Percentiles rank a stretch among this genome's conserved stretches.
Conservation (phyloP, 2,888 invertebrate species). For the Glyphotaelius pellucidus region DNA sequence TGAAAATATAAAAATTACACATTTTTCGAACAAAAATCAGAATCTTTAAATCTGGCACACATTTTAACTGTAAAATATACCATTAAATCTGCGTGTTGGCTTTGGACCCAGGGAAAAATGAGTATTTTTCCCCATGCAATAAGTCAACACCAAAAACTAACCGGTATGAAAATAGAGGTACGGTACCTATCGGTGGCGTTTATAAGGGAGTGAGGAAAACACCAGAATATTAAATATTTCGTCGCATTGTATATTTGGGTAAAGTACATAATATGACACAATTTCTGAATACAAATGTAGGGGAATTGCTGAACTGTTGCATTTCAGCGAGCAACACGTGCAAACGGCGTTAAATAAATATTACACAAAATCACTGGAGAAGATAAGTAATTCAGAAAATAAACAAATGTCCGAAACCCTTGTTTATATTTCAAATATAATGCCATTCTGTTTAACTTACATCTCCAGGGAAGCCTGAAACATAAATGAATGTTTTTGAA, state of each 20-base stretch:
- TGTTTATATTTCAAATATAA: not conserved
- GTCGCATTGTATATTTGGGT: conserved; percentile 34
- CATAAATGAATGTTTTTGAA: not conserved
- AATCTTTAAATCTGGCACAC: no score
- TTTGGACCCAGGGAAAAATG: no score
- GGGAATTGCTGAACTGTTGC: conserved; percentile 44
- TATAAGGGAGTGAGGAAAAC: not conserved
- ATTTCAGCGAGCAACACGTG: not conserved
- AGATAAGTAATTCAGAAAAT: not conserved
- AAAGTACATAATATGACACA: conserved; percentile 37
- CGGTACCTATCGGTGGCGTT: not conserved
- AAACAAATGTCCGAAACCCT: not conserved
- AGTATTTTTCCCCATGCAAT: not conserved
- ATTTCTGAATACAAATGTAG: conserved; percentile 46
- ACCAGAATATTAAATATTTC: not conserved
- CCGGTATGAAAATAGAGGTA: not conserved
- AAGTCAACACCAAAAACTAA: not conserved
- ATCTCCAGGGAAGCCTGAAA: not conserved
- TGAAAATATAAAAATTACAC: no score
- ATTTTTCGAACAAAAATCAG: no score
- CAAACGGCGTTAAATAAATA: not conserved
- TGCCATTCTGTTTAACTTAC: not conserved
- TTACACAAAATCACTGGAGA: not conserved
- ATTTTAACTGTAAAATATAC: no score
- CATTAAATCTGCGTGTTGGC: not conserved